Percentiles rank a stretch among this genome's conserved stretches.
These are phyloP conservation scores for Thermophis baileyi DNA, from an alignment of 2,113 vertebrate genomes.

Conservation along the genomic window DNA sequence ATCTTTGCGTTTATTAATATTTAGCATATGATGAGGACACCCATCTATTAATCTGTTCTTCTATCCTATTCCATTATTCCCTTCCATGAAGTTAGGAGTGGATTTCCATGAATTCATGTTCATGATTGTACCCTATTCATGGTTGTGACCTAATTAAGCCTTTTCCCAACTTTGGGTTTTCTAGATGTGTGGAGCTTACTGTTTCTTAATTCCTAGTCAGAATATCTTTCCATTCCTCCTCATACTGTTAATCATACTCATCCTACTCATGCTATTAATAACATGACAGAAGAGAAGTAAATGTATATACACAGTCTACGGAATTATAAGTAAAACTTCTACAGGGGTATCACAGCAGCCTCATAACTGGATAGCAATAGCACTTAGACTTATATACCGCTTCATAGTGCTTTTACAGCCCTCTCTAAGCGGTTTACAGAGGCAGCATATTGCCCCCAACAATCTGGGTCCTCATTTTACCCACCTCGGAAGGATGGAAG, in stretches of 20 bases:
- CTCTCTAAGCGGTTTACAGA: no score
- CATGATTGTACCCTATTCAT: not conserved
- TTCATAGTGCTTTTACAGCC: no score
- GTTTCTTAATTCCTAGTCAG: not conserved
- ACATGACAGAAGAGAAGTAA: not conserved
- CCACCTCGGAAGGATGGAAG: no score
- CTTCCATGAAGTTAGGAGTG: not conserved
- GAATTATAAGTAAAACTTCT: not conserved
- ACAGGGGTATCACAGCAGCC: no score
- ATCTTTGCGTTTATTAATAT: not conserved
- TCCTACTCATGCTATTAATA: no score
- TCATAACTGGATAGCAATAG: no score
- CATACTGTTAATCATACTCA: not conserved
- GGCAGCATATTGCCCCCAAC: no score
- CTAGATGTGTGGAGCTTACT: not conserved
- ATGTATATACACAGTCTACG: not conserved
- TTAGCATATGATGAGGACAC: not conserved
- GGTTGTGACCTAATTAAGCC: not conserved
- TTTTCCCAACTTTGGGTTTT: not conserved
- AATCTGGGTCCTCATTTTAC: no score
- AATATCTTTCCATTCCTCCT: not conserved
- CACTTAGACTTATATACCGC: no score
- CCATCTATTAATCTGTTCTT: not conserved
- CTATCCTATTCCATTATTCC: not conserved
- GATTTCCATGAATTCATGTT: not conserved